Percentiles rank a stretch among this genome's conserved stretches.
Conservation (phyloP, 2,888 invertebrate species). For the Drosophila dives region DNA sequence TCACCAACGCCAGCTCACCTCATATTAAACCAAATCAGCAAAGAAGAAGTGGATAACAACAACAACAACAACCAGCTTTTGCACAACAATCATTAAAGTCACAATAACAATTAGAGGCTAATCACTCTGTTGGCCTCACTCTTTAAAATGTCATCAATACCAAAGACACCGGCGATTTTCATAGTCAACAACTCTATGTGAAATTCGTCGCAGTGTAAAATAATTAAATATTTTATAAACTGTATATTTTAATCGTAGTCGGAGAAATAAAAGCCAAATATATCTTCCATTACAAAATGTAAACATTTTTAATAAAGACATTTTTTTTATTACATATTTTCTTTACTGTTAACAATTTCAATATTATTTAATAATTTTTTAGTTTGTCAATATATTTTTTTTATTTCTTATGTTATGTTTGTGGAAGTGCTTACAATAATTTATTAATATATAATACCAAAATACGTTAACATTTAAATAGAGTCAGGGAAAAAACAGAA, state of each 20-base stretch:
- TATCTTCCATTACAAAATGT: conserved; percentile 77
- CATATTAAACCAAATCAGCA: conserved; percentile 38
- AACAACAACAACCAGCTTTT: conserved; percentile 35
- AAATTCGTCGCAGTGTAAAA: conserved; percentile 39
- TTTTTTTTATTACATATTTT: conserved; percentile 65
- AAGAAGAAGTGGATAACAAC: conserved; percentile 36
- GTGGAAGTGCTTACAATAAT: conserved; percentile 51
- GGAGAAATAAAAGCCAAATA: conserved; percentile 68
- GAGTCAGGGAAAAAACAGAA: conserved; percentile 25
- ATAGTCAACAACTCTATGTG: conserved; percentile 27
- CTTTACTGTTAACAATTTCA: conserved; percentile 40
- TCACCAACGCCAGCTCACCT: conserved; percentile 35
- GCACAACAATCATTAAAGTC: conserved; percentile 46
- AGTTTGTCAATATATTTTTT: conserved; percentile 17
- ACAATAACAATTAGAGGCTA: conserved; percentile 36
- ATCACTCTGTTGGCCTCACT: conserved; percentile 32
- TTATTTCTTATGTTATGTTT: conserved; percentile 33
- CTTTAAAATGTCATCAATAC: conserved; percentile 30
- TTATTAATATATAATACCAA: conserved; percentile 58
- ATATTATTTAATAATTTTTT: conserved; percentile 16
- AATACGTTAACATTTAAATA: conserved; percentile 44
- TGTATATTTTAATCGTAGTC: conserved; percentile 61
- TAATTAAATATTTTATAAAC: conserved; percentile 42
- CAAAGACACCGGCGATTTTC: conserved; percentile 42
- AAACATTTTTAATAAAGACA: conserved; percentile 74